Evolutionary conservation across 2,797 vertebrate species (phyloP), one percentile per base, ranked within the genome.

Genomic region (Arrhamphus sclerolepis): DNA sequence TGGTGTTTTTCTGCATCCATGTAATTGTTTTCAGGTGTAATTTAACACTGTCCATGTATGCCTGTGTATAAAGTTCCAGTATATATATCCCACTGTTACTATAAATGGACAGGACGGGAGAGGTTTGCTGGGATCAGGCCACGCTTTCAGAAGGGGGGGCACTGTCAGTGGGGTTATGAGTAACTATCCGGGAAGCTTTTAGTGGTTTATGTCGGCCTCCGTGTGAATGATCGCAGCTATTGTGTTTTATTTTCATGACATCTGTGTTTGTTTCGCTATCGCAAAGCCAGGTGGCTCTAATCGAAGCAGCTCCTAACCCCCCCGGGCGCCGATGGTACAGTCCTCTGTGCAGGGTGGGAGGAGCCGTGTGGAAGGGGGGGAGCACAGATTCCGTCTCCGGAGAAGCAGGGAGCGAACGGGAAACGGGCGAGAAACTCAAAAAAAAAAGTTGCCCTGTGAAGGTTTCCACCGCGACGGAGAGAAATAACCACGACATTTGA

Each of bases 81-180:
- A 91, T 91, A 89, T 92, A 90, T 92, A 89, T 89, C 87, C 88
- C 74, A 72, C 84, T 85, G 89, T 92, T 92, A 92, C 93, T 94
- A 94, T 94, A 94, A 93, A 94, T 93, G 92, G 93, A 91, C 87
- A 89, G 84, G 75, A 89, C 81, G 70, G 78, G 85, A 90, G 87
- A 83, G 81, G 77, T 74, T 92, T 84, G 89, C 73, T 89, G 63
- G 92, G 91, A 87, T 64, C 80, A 86, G 76, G 87, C 89, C 69
- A 85, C 70, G 70, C 21, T 22, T 59, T 53, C 52, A 78, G 49
- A 63, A 75, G 83, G 81, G 83, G 68, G 55, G 69, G 9, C 16
- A 11, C 18, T n/a, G n/a, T n/a, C 18, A 11, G 38, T 18, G 19
- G 29, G 0, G 26, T 34, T 14, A 14, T 4, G 11, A 38, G 5